These are phyloP conservation scores for Macaca nemestrina DNA, from an alignment of 2,113 vertebrate species.

Conservation along the genomic window DNA sequence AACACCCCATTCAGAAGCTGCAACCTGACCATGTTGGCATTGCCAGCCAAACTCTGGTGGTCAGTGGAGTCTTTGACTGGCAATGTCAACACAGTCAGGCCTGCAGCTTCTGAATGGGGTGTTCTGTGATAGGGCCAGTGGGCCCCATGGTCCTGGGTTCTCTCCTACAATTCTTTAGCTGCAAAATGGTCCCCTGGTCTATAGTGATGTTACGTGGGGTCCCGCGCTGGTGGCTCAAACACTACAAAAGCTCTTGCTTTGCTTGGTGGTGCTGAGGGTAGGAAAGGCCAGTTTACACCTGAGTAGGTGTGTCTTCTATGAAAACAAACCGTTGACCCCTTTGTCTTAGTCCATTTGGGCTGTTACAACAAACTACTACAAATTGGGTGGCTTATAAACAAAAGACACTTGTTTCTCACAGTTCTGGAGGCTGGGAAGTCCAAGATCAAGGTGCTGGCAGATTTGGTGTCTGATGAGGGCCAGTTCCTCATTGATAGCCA, in stretches of 20 bases:
- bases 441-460: neutral
- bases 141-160: neutral
- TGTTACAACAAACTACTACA: neutral
- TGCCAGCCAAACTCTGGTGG: too few relatives aligned
- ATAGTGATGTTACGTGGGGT: neutral
- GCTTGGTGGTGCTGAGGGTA: too few relatives aligned
- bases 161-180: neutral
- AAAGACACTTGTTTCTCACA: neutral
- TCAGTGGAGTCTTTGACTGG: rapidly evolving
- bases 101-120: neutral
- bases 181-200: neutral
- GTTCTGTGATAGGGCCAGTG: neutral
- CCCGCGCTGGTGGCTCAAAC: neutral
- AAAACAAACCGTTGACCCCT: neutral
- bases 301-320: neutral
- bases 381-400: neutral
- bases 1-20: too few relatives aligned
- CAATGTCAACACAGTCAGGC: neutral
- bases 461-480: neutral
- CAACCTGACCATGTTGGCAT: too few relatives aligned
- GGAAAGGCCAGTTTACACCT: neutral
- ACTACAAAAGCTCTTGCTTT: neutral
- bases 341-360: neutral
- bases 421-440: neutral
- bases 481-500: neutral